Base-by-base conservation (phyloP, 2,888 invertebrate genomes). In the Phaonia tiefii region DNA sequence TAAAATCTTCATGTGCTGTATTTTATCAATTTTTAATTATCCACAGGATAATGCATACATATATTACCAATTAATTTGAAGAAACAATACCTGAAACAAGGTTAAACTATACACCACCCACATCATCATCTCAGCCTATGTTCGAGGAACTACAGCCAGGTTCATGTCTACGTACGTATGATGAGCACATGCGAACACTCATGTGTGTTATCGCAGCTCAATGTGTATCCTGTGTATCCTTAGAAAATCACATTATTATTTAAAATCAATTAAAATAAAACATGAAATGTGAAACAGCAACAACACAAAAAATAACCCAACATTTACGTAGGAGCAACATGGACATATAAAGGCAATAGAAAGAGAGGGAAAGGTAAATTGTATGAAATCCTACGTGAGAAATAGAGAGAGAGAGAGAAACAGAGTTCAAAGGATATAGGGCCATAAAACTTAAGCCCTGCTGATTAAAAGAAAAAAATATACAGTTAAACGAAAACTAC, bases 241-340 rank as follows among this genome's bases (percentile, higher is more conserved):
- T 74, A 66, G 69, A 75, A 80, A 74, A 77, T 75, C 67, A 56
- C 42, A 77, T 75, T 77, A 71, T 74, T 77, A 71, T 71, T 75
- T 67, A 60, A 80, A 75, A 77, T 75, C 74, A 80, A 75, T 80
- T 75, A 80, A 77, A 74, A 77, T 71, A 80, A 77, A 77, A 67
- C 70, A 74, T 58, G 37, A 63, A 49, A 26, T 49, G 20, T 54
- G 22, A 69, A 51, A 69, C 46, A 54, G 11, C 26, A 15, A 31
- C 39, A 46, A 49, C 15, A n/a, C n/a, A n/a, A n/a, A n/a, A n/a
- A n/a, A 49, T 66, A 49, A n/a, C 10, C 17, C 11, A 7, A 4
- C 37, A 37, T 42, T 1, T 63, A 39, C 15, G 31, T 31, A 31
- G 31, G 31, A 31, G 31, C 3, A 31, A 31, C 31, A 31, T 8